Conservation (phyloP, 2,113 vertebrate genomes). For the Spea bombifrons region DNA sequence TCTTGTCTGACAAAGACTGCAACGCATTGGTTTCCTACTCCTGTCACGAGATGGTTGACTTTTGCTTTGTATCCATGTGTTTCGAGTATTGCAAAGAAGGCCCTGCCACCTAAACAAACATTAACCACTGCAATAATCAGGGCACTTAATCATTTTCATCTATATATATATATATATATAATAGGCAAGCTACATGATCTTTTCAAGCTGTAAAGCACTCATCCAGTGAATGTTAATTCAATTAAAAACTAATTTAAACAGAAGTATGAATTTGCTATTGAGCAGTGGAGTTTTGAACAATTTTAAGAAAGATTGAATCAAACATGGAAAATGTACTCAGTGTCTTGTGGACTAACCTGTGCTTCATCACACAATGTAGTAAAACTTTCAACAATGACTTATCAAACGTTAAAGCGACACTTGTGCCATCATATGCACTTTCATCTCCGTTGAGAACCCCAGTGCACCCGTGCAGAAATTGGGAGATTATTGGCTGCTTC, state of each 20-base stretch:
- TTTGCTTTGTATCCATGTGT: constrained; percentile 2
- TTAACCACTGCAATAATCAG: constrained; percentile 29
- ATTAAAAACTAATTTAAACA: not conserved
- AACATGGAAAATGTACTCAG: too few species aligned
- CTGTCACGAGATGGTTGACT: constrained; percentile 27
- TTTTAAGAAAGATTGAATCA: not conserved
- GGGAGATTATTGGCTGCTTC: too few species aligned
- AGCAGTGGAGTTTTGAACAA: not conserved
- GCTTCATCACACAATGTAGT: too few species aligned
- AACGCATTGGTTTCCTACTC: constrained; percentile 4
- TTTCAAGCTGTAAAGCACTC: constrained; percentile 23
- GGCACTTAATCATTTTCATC: constrained; percentile 39
- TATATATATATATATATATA: constrained; percentile 30
- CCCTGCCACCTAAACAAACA: constrained; percentile 35
- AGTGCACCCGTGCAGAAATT: too few species aligned
- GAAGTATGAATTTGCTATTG: constrained; percentile 7
- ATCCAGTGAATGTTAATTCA: constrained; percentile 7
- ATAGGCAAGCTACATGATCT: not conserved
- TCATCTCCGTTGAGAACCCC: too few species aligned
- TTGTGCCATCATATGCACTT: too few species aligned
- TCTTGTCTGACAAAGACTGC: constrained; percentile 36
- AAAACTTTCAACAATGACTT: too few species aligned
- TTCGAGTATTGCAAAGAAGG: constrained; percentile 28
- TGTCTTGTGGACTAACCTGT: too few species aligned
- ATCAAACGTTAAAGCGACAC: too few species aligned